Conservation (phyloP, 2,797 vertebrate species). For the Lithobates pipiens region DNA sequence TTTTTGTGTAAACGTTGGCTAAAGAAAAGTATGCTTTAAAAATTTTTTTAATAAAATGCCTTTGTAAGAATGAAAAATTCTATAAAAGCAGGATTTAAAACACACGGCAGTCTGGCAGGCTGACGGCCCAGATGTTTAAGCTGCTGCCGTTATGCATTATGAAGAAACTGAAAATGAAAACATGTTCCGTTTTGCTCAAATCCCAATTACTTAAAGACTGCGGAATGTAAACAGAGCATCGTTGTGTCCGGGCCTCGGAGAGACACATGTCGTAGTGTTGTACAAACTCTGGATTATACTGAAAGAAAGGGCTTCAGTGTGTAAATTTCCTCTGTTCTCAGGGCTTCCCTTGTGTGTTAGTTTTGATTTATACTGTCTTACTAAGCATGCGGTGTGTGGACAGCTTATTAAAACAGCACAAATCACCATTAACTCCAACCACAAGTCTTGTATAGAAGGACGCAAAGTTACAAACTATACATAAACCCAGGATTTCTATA, state of each 20-base stretch:
- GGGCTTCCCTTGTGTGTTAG: background rate
- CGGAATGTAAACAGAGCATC: slow-evolving; percentile 10
- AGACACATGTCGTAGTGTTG: background rate
- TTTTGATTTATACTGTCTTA: background rate
- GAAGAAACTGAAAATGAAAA: slow-evolving; percentile 19
- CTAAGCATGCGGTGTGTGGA: background rate
- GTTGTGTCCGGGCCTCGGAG: background rate
- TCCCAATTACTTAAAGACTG: background rate
- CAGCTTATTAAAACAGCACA: background rate
- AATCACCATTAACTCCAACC: background rate
- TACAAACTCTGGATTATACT: background rate
- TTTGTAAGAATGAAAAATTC: background rate
- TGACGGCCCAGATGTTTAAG: slow-evolving; percentile 16
- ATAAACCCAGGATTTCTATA: background rate
- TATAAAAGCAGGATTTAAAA: slow-evolving; percentile 30
- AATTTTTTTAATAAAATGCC: background rate
- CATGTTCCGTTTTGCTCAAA: slow-evolving; percentile 2
- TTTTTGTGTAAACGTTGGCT: background rate
- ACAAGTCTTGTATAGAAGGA: background rate
- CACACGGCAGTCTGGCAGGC: slow-evolving; percentile 36
- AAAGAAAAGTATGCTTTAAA: background rate
- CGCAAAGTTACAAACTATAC: background rate
- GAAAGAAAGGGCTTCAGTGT: slow-evolving; percentile 4
- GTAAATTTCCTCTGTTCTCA: background rate
- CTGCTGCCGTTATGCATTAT: background rate